A percentile compares a stretch with the other conserved stretches of the same genome.
Conservation (phyloP, 2,797 vertebrate genomes). For the Peromyscus eremicus region DNA sequence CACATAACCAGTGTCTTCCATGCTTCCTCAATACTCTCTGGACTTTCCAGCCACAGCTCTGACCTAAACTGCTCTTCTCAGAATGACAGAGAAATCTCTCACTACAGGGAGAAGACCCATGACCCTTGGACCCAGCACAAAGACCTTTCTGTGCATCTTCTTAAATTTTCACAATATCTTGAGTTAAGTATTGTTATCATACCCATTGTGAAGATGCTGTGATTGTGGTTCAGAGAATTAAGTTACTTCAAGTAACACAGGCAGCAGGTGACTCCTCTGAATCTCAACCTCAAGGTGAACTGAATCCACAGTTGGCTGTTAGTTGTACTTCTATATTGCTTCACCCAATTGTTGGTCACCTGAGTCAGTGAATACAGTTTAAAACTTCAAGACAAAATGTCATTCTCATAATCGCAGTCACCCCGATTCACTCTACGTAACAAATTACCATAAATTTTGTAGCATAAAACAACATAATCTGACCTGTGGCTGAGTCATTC, state of each 20-base stretch:
- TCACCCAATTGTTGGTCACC: constrained; percentile 2
- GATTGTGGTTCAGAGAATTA: constrained; percentile 1
- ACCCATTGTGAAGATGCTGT: not conserved
- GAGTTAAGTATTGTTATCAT: constrained; percentile 28
- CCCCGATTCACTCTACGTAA: not conserved
- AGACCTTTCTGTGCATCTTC: not conserved
- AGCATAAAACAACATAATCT: not conserved
- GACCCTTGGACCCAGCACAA: not conserved
- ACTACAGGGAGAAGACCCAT: not conserved
- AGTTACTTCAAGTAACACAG: not conserved
- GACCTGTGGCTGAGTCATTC: not conserved
- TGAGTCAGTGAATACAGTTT: not conserved
- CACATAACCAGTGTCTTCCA: not conserved
- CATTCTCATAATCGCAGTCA: not conserved
- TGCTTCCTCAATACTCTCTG: not conserved
- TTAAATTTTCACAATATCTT: constrained; percentile 17
- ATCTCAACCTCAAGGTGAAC: not conserved
- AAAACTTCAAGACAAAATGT: not conserved
- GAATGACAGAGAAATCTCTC: not conserved
- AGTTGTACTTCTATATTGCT: not conserved
- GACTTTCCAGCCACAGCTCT: not conserved
- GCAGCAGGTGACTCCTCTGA: not conserved
- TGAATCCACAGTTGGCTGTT: not conserved
- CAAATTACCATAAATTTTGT: not conserved
- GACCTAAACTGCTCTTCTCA: not conserved